Conservation (phyloP, 2,797 vertebrate species). For the Clamator glandarius region DNA sequence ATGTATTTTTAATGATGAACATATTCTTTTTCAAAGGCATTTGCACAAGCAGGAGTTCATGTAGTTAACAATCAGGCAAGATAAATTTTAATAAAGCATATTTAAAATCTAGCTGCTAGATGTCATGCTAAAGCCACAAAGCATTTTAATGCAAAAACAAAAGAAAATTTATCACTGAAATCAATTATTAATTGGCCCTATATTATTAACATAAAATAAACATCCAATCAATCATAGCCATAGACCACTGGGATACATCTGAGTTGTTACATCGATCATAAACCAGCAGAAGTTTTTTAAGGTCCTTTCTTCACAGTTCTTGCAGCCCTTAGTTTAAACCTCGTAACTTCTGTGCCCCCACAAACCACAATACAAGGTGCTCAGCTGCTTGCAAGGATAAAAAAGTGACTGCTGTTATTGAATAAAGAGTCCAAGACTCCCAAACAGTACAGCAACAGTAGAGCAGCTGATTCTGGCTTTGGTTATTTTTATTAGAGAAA, state of each 20-base stretch:
- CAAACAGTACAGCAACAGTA: not conserved
- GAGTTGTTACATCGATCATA: not conserved
- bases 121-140: not conserved
- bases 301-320: not conserved
- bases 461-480: not conserved
- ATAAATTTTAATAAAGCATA: not conserved
- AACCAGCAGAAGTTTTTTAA: not conserved
- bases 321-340: not conserved
- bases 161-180: not conserved
- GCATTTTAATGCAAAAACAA: not conserved
- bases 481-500: not conserved
- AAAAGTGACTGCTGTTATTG: not conserved
- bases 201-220: constrained; percentile 6
- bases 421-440: not conserved
- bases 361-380: not conserved
- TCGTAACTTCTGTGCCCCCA: not conserved
- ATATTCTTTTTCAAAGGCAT: not conserved
- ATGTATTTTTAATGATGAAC: not conserved
- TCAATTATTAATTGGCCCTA: not conserved
- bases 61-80: not conserved
- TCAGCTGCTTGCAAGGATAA: not conserved
- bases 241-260: not conserved
- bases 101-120: constrained; percentile 18
- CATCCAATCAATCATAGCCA: not conserved
- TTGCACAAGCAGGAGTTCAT: not conserved